Evolutionary conservation across 2,797 vertebrate species (phyloP).

Genomic region (Bradypus variegatus): DNA sequence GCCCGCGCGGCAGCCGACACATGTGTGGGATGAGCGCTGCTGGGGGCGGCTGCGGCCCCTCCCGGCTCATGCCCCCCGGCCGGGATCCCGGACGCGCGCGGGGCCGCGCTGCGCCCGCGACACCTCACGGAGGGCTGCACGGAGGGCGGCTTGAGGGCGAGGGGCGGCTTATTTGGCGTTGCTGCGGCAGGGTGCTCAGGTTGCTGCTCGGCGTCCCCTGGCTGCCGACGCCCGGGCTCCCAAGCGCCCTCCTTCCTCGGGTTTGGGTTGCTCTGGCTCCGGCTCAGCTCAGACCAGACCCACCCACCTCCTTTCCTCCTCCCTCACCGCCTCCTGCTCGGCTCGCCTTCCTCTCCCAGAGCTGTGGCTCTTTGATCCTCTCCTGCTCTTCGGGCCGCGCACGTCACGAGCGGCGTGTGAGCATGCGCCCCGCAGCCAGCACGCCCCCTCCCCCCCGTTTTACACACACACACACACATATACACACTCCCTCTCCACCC

Average conservation of each 20-base stretch:
- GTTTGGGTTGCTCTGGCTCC: neutral
- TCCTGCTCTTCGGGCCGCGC: constrained; percentile 55
- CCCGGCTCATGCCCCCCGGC: constrained; percentile 53
- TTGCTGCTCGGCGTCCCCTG: neutral
- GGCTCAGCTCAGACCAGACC: constrained; percentile 45
- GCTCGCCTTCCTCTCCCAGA: constrained; percentile 51
- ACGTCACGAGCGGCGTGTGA: constrained; percentile 73
- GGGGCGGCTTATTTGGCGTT: neutral
- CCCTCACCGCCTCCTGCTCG: neutral
- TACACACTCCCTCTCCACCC: neutral
- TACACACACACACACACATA: neutral
- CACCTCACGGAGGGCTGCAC: neutral
- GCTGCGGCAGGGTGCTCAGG: neutral
- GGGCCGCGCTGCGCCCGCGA: neutral
- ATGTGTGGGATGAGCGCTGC: constrained; percentile 29
- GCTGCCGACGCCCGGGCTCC: neutral
- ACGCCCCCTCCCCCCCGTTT: neutral
- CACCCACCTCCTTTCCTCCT: constrained; percentile 42
- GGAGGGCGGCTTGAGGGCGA: neutral
- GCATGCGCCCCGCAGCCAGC: constrained; percentile 72
- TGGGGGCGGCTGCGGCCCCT: constrained; percentile 42
- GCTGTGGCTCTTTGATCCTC: constrained; percentile 55
- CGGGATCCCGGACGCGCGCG: neutral
- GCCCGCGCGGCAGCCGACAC: neutral
- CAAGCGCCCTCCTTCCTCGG: neutral